These are phyloP conservation scores for Atethmia centrago DNA, from an alignment of 2,888 invertebrate genomes.

Conservation along the genomic window DNA sequence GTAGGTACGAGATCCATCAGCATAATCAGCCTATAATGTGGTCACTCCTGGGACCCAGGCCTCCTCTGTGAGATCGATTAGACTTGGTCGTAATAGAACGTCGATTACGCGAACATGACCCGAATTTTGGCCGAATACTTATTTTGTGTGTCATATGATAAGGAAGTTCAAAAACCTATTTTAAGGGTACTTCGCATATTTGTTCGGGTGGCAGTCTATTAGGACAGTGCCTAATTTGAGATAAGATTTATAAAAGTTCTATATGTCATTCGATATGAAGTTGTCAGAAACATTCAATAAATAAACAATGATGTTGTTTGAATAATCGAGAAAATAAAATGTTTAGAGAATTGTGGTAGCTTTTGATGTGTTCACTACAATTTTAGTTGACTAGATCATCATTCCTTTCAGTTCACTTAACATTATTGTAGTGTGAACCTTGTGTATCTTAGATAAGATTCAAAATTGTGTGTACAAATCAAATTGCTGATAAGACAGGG, in stretches of 20 bases:
- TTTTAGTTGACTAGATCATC: not conserved
- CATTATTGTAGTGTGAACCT: not conserved
- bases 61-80: not conserved
- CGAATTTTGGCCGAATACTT: not conserved
- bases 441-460: not conserved
- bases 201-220: not conserved
- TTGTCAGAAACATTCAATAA: constrained; percentile 39
- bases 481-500: constrained; percentile 46
- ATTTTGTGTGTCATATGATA: not conserved
- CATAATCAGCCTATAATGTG: not conserved
- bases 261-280: not conserved
- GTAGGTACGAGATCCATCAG: not conserved
- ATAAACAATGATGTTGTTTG: constrained; percentile 41
- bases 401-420: not conserved
- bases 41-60: not conserved
- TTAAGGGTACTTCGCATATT: not conserved
- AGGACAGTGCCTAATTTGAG: not conserved
- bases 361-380: constrained; percentile 46
- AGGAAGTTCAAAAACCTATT: not conserved
- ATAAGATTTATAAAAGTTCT: not conserved
- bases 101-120: too few species aligned
- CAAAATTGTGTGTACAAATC: constrained; percentile 49
- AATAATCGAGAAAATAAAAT: constrained; percentile 11
- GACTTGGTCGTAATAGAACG: constrained; percentile 1
- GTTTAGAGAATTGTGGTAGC: constrained; percentile 18